These are phyloP conservation scores for Pimephales promelas DNA, from an alignment of 2,113 vertebrate genomes.

Conservation along the genomic window DNA sequence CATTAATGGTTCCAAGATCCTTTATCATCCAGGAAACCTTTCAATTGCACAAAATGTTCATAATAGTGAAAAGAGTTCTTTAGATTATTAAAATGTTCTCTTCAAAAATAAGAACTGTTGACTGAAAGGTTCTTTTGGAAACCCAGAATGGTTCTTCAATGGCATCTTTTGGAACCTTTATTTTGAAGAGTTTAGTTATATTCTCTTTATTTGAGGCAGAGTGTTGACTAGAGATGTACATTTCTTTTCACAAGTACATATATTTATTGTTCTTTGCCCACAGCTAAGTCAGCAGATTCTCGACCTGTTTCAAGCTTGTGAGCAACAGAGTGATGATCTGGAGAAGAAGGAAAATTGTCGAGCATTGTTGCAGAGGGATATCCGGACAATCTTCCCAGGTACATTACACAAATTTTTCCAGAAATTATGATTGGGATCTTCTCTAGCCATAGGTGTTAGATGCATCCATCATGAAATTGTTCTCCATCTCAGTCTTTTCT, in stretches of 20 bases:
- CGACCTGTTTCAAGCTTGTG: constrained; percentile 85
- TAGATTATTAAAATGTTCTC: too few species aligned
- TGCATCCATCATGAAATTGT: neutral
- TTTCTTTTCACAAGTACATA: neutral
- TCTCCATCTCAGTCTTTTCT: neutral
- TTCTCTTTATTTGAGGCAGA: neutral
- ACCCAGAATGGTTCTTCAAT: too few species aligned
- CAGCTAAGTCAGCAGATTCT: constrained; percentile 91
- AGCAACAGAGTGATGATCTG: constrained; percentile 86
- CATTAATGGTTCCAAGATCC: too few species aligned
- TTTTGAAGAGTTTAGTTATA: neutral
- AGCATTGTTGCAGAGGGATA: constrained; percentile 83
- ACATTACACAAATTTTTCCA: constrained; percentile 59
- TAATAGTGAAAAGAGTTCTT: too few species aligned
- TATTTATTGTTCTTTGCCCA: constrained; percentile 50
- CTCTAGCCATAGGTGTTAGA: neutral
- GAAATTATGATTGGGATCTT: neutral
- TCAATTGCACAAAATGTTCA: too few species aligned
- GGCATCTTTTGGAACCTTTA: too few species aligned
- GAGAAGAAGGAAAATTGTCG: constrained; percentile 87
- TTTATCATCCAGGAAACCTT: too few species aligned
- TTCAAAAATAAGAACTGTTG: too few species aligned
- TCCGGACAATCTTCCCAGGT: constrained; percentile 84
- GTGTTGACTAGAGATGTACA: neutral
- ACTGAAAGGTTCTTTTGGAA: too few species aligned